phyloP scores from a whole-genome alignment of 2,888 invertebrate species.

The Scaptodrosophila latifasciaeformis region DNA sequence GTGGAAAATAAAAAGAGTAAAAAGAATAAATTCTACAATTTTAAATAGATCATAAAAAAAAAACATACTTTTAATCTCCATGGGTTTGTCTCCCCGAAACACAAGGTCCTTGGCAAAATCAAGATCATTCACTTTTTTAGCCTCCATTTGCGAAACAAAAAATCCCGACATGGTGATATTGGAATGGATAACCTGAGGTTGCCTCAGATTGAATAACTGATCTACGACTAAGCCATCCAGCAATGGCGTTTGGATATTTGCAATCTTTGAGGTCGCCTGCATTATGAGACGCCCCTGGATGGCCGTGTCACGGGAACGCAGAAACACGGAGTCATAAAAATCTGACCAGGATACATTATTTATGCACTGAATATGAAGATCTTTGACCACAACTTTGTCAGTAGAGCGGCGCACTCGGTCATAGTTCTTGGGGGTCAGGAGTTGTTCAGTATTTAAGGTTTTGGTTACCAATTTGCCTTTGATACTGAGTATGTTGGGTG shows the following conservation, averaged over 20 bases:
- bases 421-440: constrained; percentile 39
- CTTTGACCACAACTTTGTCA: constrained; percentile 19
- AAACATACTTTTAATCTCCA: constrained; percentile 56
- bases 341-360: constrained; percentile 61
- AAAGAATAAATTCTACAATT: no score
- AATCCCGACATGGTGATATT: constrained; percentile 62
- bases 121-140: constrained; percentile 57
- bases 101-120: constrained; percentile 69
- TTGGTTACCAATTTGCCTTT: constrained; percentile 42
- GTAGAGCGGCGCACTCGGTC: constrained; percentile 15
- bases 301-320: constrained; percentile 58
- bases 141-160: constrained; percentile 49
- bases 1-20: background rate
- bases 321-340: constrained; percentile 59
- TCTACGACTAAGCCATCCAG: constrained; percentile 59
- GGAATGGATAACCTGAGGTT: constrained; percentile 60
- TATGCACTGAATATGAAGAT: constrained; percentile 51
- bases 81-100: constrained; percentile 48
- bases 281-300: constrained; percentile 61
- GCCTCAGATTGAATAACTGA: constrained; percentile 61
- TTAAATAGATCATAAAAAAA: background rate
- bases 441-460: constrained; percentile 41
- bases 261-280: constrained; percentile 48
- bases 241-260: constrained; percentile 38
- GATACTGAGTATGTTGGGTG: constrained; percentile 41